phyloP scores from a whole-genome alignment of 2,797 vertebrate species.

The Smutsia gigantea region DNA sequence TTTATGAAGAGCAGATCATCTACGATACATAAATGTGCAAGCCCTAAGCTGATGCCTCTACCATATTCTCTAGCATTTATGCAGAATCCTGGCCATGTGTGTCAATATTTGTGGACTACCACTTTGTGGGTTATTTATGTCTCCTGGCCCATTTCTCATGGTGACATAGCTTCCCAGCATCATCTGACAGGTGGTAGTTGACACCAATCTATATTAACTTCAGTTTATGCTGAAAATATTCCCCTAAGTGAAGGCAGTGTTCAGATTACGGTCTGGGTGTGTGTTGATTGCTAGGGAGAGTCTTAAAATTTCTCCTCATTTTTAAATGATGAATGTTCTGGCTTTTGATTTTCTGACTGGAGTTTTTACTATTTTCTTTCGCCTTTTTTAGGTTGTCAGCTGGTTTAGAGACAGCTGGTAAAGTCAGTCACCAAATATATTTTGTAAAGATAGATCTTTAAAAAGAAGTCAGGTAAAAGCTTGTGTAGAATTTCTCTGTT shows the following conservation, averaged over 20 bases:
- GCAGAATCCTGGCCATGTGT: background rate
- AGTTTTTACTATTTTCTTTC: background rate
- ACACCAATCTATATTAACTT: slow-evolving; percentile 30
- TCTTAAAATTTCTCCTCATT: slow-evolving; percentile 30
- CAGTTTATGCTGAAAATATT: slow-evolving; percentile 45
- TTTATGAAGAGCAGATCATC: slow-evolving; percentile 71
- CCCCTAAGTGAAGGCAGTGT: background rate
- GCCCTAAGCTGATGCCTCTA: background rate
- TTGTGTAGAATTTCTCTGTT: background rate
- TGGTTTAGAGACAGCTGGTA: background rate
- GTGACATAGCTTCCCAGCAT: background rate
- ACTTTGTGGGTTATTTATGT: slow-evolving; percentile 50
- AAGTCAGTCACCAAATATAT: background rate
- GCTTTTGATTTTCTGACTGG: background rate
- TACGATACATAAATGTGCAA: background rate
- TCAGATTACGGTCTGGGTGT: background rate
- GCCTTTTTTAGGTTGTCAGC: background rate
- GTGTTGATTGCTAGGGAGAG: background rate
- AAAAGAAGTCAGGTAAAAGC: background rate
- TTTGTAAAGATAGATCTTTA: background rate
- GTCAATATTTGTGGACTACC: slow-evolving; percentile 50
- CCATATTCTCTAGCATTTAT: background rate
- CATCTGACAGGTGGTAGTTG: slow-evolving; percentile 43
- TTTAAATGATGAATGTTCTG: background rate
- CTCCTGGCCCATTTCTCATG: slow-evolving; percentile 24